Evolutionary conservation across 1,140 invertebrate genomes (phyloP), one percentile per base, ranked within the genome.

Genomic region (Drosophila nigrodunni): DNA sequence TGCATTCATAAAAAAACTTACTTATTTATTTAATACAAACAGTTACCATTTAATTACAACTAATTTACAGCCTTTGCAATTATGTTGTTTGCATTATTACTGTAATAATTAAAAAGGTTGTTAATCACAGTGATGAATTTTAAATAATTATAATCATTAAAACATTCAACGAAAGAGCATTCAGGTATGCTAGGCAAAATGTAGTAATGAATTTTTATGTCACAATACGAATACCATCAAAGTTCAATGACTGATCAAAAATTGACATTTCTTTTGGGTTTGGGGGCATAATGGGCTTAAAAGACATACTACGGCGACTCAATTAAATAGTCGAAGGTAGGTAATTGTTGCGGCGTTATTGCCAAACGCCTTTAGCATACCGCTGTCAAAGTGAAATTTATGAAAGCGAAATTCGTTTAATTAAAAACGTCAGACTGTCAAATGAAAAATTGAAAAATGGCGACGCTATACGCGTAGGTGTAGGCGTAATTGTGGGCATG

Each of bases 371-470:
- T 80, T 83, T 61, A 80, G 64, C 67, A 58, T 64, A 39, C 44
- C 44, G 78, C 82, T 83, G 85, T 87, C 83, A 89, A 83, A 80
- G 77, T 80, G 68, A 70, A 87, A 88, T 87, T 83, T 83, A 87
- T 88, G 78, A 87, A 83, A 87, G 66, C 70, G 70, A 77, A 88
- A 72, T 88, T 78, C 83, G 67, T 87, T 87, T 88, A 87, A 87
- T 87, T 87, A 89, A 83, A 88, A 88, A 70, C 35, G 50, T 52
- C 62, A 50, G 47, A 41, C 43, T 50, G 37, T 50, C 47, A 61
- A 77, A 71, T 72, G 80, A 78, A 67, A 30, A 74, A 74, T 59
- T 89, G 62, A 80, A 67, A 83, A 83, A 83, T 82, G 72, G 61
- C 41, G 62, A 30, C 25, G 44, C 64, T 47, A 18, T 37, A 21